Evolutionary conservation across 2,797 vertebrate genomes (phyloP).

Genomic region (Otus scops): DNA sequence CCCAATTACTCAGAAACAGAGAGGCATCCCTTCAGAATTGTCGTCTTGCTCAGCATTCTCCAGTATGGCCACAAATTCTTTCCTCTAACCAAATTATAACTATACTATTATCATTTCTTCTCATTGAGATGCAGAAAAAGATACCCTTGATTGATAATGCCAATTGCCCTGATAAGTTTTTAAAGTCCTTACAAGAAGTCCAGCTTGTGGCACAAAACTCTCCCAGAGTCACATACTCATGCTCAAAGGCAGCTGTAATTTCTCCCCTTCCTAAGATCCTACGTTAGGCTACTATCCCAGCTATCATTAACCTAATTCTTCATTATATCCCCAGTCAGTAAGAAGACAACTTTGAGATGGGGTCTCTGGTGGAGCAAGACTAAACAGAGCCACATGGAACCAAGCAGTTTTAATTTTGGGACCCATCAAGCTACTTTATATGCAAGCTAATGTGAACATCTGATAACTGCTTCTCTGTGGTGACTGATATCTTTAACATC

Average conservation of each 20-base stretch:
- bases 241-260: not conserved
- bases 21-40: not conserved
- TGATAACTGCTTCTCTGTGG: not conserved
- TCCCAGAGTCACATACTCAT: not conserved
- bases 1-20: slow-evolving; percentile 33
- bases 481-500: not conserved
- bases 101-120: not conserved
- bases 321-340: not conserved
- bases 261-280: not conserved
- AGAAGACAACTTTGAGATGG: not conserved
- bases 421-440: not conserved
- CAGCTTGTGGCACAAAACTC: not conserved
- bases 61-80: not conserved
- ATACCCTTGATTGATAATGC: not conserved
- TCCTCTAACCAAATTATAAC: not conserved
- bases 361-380: not conserved
- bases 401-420: not conserved
- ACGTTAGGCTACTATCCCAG: not conserved
- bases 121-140: not conserved
- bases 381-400: not conserved
- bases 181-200: not conserved
- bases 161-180: not conserved
- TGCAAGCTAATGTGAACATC: not conserved
- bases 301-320: not conserved
- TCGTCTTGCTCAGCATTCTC: slow-evolving; percentile 26